phyloP scores from a whole-genome alignment of 2,888 invertebrate genomes.

The Kryphioiulus occultus region DNA sequence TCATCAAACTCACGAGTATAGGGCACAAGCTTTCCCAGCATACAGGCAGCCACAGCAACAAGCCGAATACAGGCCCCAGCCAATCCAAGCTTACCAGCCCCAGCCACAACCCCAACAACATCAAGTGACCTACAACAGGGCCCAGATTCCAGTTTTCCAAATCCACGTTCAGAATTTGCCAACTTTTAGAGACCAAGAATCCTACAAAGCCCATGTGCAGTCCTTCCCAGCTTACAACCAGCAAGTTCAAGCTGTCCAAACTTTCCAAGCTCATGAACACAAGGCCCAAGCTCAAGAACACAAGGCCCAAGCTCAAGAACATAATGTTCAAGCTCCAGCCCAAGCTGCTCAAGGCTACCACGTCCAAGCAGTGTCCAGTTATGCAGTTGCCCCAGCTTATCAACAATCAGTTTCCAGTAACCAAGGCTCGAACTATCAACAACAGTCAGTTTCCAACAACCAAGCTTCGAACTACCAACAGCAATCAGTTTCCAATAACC shows the following conservation, averaged over 20 bases:
- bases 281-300: not conserved
- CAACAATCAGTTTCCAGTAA: not conserved
- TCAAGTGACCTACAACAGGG: conserved; percentile 20
- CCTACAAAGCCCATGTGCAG: not conserved
- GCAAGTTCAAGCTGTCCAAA: not conserved
- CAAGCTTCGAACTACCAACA: conserved; percentile 10
- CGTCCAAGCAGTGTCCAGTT: not conserved
- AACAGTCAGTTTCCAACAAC: not conserved
- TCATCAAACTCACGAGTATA: not conserved
- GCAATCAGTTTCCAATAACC: not conserved
- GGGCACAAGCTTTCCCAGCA: not conserved
- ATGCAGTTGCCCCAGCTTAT: not conserved
- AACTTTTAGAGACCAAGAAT: not conserved
- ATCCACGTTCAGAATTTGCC: conserved; percentile 39
- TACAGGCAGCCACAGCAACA: conserved; percentile 8
- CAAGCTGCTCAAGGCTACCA: conserved; percentile 35
- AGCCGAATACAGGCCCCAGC: not conserved
- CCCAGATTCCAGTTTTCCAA: not conserved
- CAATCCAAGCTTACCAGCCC: not conserved
- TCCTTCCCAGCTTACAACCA: not conserved
- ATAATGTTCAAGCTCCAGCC: not conserved
- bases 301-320: too few relatives aligned
- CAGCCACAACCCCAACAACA: not conserved
- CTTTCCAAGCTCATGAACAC: not conserved
- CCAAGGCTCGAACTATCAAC: not conserved